A percentile compares a stretch with the other conserved stretches of the same genome.
Conservation (phyloP, 2,797 vertebrate species). For the Pagetopsis macropterus region DNA sequence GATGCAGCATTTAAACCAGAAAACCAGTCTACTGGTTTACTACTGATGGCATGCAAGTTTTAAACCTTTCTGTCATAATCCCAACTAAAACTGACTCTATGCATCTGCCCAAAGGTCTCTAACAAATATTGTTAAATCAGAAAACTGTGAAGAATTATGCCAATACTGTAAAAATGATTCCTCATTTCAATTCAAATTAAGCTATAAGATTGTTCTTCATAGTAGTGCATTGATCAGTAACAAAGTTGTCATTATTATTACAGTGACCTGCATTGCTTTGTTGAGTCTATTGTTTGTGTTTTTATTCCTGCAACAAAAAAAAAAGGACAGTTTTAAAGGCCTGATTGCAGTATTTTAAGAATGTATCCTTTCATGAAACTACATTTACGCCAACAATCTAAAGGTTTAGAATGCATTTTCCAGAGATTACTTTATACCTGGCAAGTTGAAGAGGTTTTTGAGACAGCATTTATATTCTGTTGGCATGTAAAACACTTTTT, state of each 20-base stretch:
- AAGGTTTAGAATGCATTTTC: background rate
- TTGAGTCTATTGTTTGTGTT: background rate
- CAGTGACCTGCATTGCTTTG: background rate
- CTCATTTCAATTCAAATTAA: background rate
- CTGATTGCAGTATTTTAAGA: background rate
- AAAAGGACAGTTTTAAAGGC: background rate
- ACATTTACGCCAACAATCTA: background rate
- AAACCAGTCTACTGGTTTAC: background rate
- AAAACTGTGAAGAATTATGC: background rate
- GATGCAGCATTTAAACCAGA: constrained; percentile 24
- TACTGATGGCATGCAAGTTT: no score
- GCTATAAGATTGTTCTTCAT: background rate
- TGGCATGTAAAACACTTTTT: no score
- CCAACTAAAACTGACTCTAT: background rate
- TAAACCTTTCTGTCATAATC: no score
- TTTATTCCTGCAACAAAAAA: no score
- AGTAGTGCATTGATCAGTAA: background rate
- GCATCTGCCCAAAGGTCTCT: background rate
- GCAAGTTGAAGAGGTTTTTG: background rate
- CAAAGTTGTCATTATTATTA: no score
- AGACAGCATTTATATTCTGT: no score
- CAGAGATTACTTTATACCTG: background rate
- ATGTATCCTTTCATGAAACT: background rate
- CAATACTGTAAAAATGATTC: background rate
- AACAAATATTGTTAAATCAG: background rate